Evolutionary conservation across 2,888 invertebrate genomes (phyloP), one percentile per base, ranked within the genome.

Genomic region (Ypsolopha scabrella): DNA sequence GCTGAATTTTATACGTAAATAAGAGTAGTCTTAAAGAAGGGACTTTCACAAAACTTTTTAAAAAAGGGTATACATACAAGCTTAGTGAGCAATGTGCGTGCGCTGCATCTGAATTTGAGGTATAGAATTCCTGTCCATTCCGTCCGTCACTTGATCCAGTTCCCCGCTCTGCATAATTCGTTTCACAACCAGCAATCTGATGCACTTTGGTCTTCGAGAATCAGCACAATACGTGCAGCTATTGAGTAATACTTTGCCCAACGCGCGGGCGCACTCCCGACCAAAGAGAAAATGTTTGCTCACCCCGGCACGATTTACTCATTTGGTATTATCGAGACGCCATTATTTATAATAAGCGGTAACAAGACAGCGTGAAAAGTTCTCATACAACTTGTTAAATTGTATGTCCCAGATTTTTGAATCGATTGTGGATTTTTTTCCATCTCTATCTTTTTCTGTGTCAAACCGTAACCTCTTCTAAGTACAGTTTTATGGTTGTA

Each of bases 131-230:
- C 24, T 24, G 24, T 24, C 2, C 24, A 24, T 24, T 24, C 24
- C 37, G 13, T 13, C 37, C 6, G 60, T 61, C 60, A 57, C 58
- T 54, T 66, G 65, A 72, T 69, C 68, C 64, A 68, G 70, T 73
- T 74, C 62, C 60, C 57, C 62, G 58, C 59, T 60, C 66, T 68
- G 67, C 67, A 67, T 68, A 69, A 70, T 67, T 69, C 65, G 59
- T 61, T 65, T 64, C 64, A 61, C 57, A 70, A 63, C 65, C 60
- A 55, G 58, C 66, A 70, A 74, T 75, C 71, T 65, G 72, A 74
- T 75, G 73, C 74, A 71, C 74, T 75, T 72, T 75, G 70, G 65
- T 62, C 65, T 62, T 60, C 54, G 58, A 50, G 58, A 60, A 67
- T 61, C 67, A 61, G 66, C 61, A 65, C 67, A 64, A 63, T 65